Evolutionary conservation across 2,797 vertebrate genomes (phyloP), one percentile per base, ranked within the genome.

Genomic region (Eulemur mongoz): DNA sequence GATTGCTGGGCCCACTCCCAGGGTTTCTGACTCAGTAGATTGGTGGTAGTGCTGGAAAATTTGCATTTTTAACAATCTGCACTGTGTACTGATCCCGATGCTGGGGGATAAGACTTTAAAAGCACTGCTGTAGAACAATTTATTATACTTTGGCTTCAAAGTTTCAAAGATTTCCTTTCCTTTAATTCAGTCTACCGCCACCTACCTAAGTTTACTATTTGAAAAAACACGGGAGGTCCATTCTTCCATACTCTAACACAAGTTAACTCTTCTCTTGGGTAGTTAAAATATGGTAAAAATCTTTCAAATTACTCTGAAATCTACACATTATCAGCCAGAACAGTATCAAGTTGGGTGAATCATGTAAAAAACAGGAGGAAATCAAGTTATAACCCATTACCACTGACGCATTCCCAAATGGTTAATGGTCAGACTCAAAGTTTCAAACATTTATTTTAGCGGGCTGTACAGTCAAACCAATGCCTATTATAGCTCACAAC

Each of bases 141-240:
- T 25, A 59, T 27, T 27, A 59, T 12, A 75, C 23, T 79, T 69
- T 65, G n/a, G 23, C 35, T 20, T 48, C 80, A 54, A 69, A 54
- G 22, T 79, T 93, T 54, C 54, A 61, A 91, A 85, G 48, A 85
- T 67, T 76, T 88, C 48, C 80, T 84, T 95, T 84, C 38, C n/a
- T 48, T 50, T 48, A 50, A 38, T n/a, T 82, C 11, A 43, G 1
- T 43, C 25, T 88, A 20, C n/a, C 13, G 15, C 14, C 3, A 1
- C 35, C 80, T 43, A 69, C 6, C 4, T 8, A 70, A 50, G 27
- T 52, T 81, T 57, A 40, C 32, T 32, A 30, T 67, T 54, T 67
- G 20, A 57, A 45, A 80, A 67, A 73, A 30, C 10, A 45, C 5
- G 20, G 7, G 30, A 50, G 79, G 7, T 43, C 9, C 12, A 48